Evolutionary conservation across 2,113 vertebrate species (phyloP), one percentile per base, ranked within the genome.

Genomic region (Pycnonotus jocosus): DNA sequence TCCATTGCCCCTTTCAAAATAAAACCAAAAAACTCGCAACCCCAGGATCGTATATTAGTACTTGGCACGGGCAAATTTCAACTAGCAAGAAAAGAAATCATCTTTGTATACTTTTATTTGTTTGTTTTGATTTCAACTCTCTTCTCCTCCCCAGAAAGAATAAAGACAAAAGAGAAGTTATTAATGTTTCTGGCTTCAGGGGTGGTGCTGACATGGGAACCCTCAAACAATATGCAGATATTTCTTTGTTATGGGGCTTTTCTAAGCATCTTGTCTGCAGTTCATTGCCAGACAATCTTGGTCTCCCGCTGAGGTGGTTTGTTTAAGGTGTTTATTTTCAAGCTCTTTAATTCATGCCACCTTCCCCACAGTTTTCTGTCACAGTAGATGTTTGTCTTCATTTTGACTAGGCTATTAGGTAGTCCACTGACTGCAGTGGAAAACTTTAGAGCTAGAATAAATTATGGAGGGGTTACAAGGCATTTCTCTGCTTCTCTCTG

Each of bases 271-370:
- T 94, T 86, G 40, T 92, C 73, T 92, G 88, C 76, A 81, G 48
- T 72, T 86, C 64, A 10, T 28, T 93, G 90, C 72, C 95, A 94
- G 93, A 65, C 85, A 68, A 33, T 69, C 68, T n/a, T 6, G 6
- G 65, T 76, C 80, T 96, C 94, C 93, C 2, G 18, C 86, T 45
- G 94, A 82, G 86, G 78, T 87, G 84, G 45, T 81, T 91, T 91
- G 71, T 96, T 93, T 86, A 94, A 96, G 94, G 90, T 96, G 76
- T 93, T 95, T 89, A 79, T 93, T 97, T 97, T 68, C 77, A 60
- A 56, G 44, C 51, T 76, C 58, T 85, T 33, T 92, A 90, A 74
- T 81, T 96, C 72, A 90, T 71, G 80, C 37, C 83, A 81, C 82
- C 47, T 78, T 93, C 77, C 53, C 72, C 15, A 14, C 8, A 12